Evolutionary conservation across 2,888 invertebrate genomes (phyloP).

Genomic region (Chromoteleia sp.): DNA sequence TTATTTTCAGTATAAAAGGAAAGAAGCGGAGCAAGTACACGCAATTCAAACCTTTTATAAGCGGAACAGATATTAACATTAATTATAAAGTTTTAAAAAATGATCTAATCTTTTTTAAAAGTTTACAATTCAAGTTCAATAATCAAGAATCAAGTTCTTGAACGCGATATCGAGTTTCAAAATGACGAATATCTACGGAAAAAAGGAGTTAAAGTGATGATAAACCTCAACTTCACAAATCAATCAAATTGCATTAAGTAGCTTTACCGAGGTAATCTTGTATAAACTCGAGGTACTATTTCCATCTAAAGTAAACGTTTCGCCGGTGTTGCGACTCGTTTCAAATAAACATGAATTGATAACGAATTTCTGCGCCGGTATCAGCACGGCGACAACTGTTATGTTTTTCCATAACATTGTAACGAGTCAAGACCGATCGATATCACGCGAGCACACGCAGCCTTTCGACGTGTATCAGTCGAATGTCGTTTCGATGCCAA

Average conservation of each 20-base stretch:
- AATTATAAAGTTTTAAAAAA: too few relatives aligned
- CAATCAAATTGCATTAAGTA: constrained; percentile 32
- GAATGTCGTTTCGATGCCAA: constrained; percentile 32
- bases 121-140: too few relatives aligned
- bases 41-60: too few relatives aligned
- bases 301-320: constrained; percentile 17
- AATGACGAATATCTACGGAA: background rate
- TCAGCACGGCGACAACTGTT: constrained; percentile 9
- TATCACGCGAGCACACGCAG: constrained; percentile 12
- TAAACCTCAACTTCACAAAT: constrained; percentile 18
- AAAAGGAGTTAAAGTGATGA: constrained; percentile 3
- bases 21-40: too few relatives aligned
- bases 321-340: constrained; percentile 3
- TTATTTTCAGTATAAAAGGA: too few relatives aligned
- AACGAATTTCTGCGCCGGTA: constrained; percentile 18
- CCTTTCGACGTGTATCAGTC: constrained; percentile 21
- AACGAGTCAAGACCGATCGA: constrained; percentile 42
- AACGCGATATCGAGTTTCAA: too few relatives aligned
- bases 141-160: too few relatives aligned
- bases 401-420: constrained; percentile 43
- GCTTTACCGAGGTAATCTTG: constrained; percentile 43
- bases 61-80: too few relatives aligned
- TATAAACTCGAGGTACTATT: constrained; percentile 41
- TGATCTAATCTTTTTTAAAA: too few relatives aligned
- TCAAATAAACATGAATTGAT: constrained; percentile 24